These are phyloP conservation scores for Lithophane ornitopus DNA, from an alignment of 2,888 invertebrate genomes.

Conservation along the genomic window DNA sequence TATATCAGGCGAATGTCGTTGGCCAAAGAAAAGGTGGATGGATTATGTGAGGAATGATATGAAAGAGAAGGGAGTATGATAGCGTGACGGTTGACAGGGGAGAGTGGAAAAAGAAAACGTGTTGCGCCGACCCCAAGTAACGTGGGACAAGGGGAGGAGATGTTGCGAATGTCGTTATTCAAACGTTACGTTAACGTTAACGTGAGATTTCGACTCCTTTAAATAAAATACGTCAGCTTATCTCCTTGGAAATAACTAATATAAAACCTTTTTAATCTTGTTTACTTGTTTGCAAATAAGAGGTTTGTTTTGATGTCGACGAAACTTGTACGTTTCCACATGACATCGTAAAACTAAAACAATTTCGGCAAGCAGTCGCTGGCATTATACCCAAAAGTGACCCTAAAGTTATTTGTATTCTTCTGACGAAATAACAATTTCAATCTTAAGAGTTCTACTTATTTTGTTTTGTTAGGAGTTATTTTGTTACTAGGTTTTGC, in stretches of 20 bases:
- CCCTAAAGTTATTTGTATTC: conserved; percentile 22
- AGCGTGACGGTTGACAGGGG: too few species aligned
- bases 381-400: background rate
- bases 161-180: too few species aligned
- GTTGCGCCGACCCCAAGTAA: too few species aligned
- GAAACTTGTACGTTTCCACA: conserved; percentile 21
- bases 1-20: too few species aligned
- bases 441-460: background rate
- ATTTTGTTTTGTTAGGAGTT: conserved; percentile 3
- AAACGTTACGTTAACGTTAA: background rate
- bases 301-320: background rate
- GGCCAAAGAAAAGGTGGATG: too few species aligned
- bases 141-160: too few species aligned
- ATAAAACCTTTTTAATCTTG: background rate
- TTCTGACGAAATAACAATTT: background rate
- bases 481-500: background rate
- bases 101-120: too few species aligned
- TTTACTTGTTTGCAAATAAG: conserved; percentile 1
- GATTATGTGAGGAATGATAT: too few species aligned
- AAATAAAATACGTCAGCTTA: background rate
- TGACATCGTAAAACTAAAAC: conserved; percentile 29
- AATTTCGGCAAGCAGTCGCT: conserved; percentile 33
- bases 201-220: background rate
- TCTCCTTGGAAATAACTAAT: background rate
- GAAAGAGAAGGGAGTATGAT: too few species aligned